Evolutionary conservation across 2,113 vertebrate genomes (phyloP), one percentile per base, ranked within the genome.

Genomic region (Salvelinus fontinalis): DNA sequence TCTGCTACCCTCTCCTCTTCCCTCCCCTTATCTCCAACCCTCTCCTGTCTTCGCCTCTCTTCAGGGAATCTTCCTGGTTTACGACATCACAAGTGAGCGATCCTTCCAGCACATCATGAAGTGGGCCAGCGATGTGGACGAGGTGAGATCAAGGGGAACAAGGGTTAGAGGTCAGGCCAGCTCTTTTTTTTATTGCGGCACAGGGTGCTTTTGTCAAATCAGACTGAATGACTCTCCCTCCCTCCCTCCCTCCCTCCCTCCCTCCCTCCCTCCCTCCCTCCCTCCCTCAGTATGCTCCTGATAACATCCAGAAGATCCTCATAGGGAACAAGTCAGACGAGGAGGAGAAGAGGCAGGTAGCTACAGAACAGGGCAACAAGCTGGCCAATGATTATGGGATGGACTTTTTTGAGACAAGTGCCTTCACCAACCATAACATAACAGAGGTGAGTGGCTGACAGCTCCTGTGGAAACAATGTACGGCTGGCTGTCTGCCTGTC

Each of bases 31-130:
- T n/a, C 12, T 71, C 65, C 49, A 3, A n/a, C 60, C 62, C 16
- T 13, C 3, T 67, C 20, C 49, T 7, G 74, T 48, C 51, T 44
- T 67, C 31, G 74, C 44, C 64, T 18, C 16, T 34, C 24, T 68
- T 79, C 86, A 98, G 97, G 97, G 97, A 67, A 99, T 99, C 88
- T 99, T 98, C 92, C 91, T 99, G 92, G 96, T 99, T 70, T 99
- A 99, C 5, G 97, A 99, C 86, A 98, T 99, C 86, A 93, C 96
- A 67, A 99, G 97, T 0, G 97, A 99, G 84, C 95, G 97, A 26
- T 99, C 97, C 66, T 99, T 98, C 89, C 97, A 99, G 85, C 97
- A 99, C 93, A 99, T 99, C 70, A 97, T 99, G 93, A 99, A 99
- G 88, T 99, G 97, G 97, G 97, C 97, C 89, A 98, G 97, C 22